Evolutionary conservation across 2,888 invertebrate species (phyloP).

Genomic region (Tetrapedia diversipes): DNA sequence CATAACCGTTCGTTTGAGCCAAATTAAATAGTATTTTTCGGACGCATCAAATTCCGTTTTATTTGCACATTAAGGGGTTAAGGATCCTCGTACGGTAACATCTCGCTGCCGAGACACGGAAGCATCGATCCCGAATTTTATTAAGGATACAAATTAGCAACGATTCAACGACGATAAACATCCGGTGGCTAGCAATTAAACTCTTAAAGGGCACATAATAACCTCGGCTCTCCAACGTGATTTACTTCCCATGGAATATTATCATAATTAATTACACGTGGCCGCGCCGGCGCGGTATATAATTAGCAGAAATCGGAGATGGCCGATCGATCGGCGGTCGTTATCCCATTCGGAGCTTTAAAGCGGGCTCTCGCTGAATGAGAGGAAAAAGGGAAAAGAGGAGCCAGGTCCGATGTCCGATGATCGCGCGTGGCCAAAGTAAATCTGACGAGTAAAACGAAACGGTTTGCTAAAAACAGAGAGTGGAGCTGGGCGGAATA

Average conservation of each 20-base stretch:
- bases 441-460: background rate
- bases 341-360: conserved; percentile 21
- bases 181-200: conserved; percentile 24
- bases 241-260: conserved; percentile 33
- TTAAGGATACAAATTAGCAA: conserved; percentile 24
- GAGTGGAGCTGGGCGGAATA: background rate
- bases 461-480: background rate
- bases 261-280: conserved; percentile 42
- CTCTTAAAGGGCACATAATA: conserved; percentile 15
- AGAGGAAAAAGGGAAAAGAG: background rate
- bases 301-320: conserved; percentile 39
- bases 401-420: background rate
- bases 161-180: conserved; percentile 17
- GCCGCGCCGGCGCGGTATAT: conserved; percentile 14
- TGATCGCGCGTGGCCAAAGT: background rate
- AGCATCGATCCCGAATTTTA: conserved; percentile 1
- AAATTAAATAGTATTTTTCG: no score
- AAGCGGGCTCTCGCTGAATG: background rate
- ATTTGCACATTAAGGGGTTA: no score
- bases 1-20: no score
- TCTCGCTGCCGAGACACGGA: conserved; percentile 6
- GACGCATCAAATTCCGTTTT: no score
- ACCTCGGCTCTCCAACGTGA: background rate
- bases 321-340: conserved; percentile 37
- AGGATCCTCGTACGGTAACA: background rate